These are phyloP conservation scores for Papio anubis DNA, from an alignment of 2,113 vertebrate species.

Conservation along the genomic window DNA sequence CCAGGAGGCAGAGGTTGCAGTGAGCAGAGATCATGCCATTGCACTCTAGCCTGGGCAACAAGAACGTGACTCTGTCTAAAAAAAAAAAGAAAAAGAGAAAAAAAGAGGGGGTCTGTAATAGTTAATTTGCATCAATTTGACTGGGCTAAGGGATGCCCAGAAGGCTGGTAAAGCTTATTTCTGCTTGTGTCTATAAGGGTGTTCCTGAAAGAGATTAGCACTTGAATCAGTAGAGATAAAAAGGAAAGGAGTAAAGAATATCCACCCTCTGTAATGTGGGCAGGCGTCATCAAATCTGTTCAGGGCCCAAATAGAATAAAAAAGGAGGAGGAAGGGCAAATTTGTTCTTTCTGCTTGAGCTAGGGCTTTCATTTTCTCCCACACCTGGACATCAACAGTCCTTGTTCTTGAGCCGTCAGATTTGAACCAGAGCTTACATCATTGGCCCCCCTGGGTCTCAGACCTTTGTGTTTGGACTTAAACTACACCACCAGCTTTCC, in stretches of 20 bases:
- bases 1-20: too few species aligned
- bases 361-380: not conserved
- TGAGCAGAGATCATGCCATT: too few species aligned
- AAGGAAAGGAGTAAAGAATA: not conserved
- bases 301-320: not conserved
- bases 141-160: not conserved
- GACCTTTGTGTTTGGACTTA: not conserved
- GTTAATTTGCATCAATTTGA: not conserved
- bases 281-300: not conserved
- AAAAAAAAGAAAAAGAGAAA: too few species aligned
- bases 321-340: not conserved
- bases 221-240: not conserved
- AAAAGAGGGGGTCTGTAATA: not conserved
- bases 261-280: not conserved
- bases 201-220: not conserved
- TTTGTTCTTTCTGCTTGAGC: not conserved
- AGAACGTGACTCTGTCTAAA: too few species aligned
- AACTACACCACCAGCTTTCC: not conserved
- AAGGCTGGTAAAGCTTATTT: not conserved
- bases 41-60: too few species aligned
- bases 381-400: not conserved
- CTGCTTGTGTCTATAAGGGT: not conserved
- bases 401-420: not conserved
- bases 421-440: not conserved
- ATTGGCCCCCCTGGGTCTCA: not conserved